A percentile compares a stretch with the other conserved stretches of the same genome.
These are phyloP conservation scores for Cephus pulcher DNA, from an alignment of 2,888 invertebrate genomes.

Conservation along the genomic window DNA sequence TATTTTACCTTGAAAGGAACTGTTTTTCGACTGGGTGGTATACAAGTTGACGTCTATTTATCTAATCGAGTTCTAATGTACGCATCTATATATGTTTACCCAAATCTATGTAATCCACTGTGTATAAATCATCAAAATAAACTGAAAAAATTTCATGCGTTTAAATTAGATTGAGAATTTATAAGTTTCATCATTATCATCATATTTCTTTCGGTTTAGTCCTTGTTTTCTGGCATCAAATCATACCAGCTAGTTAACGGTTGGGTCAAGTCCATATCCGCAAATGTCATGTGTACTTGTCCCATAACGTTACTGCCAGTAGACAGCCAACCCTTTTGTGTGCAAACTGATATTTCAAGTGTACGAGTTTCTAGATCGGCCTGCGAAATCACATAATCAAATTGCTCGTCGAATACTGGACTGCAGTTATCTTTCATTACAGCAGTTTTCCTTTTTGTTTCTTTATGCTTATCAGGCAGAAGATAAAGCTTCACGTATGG, in stretches of 20 bases:
- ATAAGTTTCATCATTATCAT: slow-evolving; percentile 24
- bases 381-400: slow-evolving; percentile 88
- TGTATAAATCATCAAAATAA: not conserved
- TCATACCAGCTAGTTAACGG: slow-evolving; percentile 81
- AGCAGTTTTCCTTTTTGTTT: slow-evolving; percentile 87
- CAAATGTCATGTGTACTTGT: slow-evolving; percentile 78
- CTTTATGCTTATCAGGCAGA: slow-evolving; percentile 85
- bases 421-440: slow-evolving; percentile 90
- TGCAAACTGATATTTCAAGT: slow-evolving; percentile 88
- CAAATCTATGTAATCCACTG: not conserved
- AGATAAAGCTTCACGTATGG: slow-evolving; percentile 91
- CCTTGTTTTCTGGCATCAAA: slow-evolving; percentile 71
- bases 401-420: slow-evolving; percentile 91
- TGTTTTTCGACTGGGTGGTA: not conserved
- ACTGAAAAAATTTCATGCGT: not conserved
- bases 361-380: slow-evolving; percentile 82
- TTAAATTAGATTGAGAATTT: not conserved
- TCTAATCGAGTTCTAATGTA: not conserved
- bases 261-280: slow-evolving; percentile 76
- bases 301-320: slow-evolving; percentile 88
- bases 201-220: slow-evolving; percentile 47
- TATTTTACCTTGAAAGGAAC: not conserved
- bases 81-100: not conserved
- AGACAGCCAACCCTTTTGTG: slow-evolving; percentile 85
- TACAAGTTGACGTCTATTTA: not conserved